Percentiles rank a stretch among this genome's conserved stretches.
These are phyloP conservation scores for Trochalopteron elliotii DNA, from an alignment of 2,113 vertebrate species.

Conservation along the genomic window DNA sequence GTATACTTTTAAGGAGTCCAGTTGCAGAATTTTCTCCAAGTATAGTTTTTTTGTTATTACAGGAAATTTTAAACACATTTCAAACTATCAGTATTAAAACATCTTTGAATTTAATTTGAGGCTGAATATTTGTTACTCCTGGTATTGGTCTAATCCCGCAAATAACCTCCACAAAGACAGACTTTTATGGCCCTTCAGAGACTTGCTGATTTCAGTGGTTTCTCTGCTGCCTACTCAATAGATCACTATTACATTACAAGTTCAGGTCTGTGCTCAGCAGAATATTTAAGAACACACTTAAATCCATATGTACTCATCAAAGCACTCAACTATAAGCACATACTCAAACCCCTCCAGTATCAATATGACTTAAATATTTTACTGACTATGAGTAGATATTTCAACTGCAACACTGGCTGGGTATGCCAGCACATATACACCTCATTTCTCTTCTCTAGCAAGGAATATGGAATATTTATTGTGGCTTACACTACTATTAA, in stretches of 20 bases:
- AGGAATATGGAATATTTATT: not conserved
- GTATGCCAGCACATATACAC: not conserved
- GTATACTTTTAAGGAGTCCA: not conserved
- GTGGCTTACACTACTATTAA: not conserved
- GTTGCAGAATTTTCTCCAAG: not conserved
- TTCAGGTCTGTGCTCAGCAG: constrained; percentile 32
- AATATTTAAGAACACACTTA: constrained; percentile 18
- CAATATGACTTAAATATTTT: constrained; percentile 25
- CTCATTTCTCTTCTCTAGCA: not conserved
- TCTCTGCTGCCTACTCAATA: not conserved
- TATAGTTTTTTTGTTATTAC: not conserved
- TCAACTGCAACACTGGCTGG: not conserved
- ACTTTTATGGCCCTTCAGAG: not conserved
- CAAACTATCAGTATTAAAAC: not conserved
- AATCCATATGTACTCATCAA: not conserved
- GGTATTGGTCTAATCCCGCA: not conserved
- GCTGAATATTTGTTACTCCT: not conserved
- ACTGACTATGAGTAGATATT: not conserved
- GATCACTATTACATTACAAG: not conserved
- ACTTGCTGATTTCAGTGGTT: not conserved
- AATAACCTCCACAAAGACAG: not conserved
- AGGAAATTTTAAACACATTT: not conserved
- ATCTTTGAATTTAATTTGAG: not conserved
- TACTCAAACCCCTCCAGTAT: not conserved
- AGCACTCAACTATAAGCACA: not conserved